Base-by-base conservation (phyloP, 1,140 invertebrate genomes). In the Varroa destructor region DNA sequence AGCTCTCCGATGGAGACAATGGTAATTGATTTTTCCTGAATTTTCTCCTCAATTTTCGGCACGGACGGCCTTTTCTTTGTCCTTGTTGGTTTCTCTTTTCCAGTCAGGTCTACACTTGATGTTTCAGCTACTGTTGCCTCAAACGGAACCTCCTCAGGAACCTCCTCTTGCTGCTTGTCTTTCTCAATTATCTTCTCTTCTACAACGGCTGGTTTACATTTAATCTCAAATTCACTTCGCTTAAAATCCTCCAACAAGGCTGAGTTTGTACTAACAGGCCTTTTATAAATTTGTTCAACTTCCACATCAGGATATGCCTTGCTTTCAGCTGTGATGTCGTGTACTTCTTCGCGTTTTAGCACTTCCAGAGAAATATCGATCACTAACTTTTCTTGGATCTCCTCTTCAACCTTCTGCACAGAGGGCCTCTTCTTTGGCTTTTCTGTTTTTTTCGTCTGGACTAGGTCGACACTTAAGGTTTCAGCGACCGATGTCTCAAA, bases 381-480 rank as follows among this genome's bases (percentile, higher is more conserved):
- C 36, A 46, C 37, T 40, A 37, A 3, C 37, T 67, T 67, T 67
- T 67, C 61, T 2, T 40, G 14, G 40, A 67, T 40, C 61, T 12
- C 46, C 61, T 67, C 61, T 37, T 43, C 61, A 46, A 67, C 37
- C 61, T 67, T 46, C 37, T 67, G 61, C 8, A 67, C 36, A 3
- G 61, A 67, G 12, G 61, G 61, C 37, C 61, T 12, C 46, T 67
- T 67, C 61, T 67, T 67, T 8, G 61, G 61, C 37, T 67, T 67
- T 2, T 2, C 40, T 12, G 61, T 1, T 14, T 40, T 67, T 46
- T 67, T 37, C 12, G 40, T 14, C 61, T n/a, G 61, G 2, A 40
- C 10, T 46, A 67, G 40, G 2, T 40, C 46, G 37, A 67, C 61
- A 40, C 46, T 46, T 43, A 12, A 43, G 12, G 61, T 67, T 46